Conservation (phyloP, 35 echinoderm and acorn worm genomes). For the Lytechinus variegatus region DNA sequence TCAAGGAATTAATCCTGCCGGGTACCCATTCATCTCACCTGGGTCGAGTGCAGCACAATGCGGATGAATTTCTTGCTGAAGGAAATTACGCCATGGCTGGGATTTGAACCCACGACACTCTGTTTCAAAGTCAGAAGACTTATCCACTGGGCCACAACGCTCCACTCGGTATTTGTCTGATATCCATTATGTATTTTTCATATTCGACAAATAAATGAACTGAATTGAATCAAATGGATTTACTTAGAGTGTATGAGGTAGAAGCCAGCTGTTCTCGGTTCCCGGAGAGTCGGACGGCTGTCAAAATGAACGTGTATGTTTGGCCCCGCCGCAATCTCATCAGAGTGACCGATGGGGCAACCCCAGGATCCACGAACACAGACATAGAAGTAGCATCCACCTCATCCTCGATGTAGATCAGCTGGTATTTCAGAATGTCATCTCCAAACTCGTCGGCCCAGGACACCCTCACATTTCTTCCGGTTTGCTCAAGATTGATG, state of each 20-base stretch:
- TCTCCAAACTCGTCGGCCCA: background rate
- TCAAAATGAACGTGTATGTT: slow-evolving; percentile 51
- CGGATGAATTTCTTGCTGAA: too few species aligned
- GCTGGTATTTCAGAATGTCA: slow-evolving; percentile 40
- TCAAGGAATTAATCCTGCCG: too few species aligned
- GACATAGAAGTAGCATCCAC: background rate
- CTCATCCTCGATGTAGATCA: slow-evolving; percentile 28
- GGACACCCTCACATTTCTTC: background rate
- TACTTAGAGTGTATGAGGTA: slow-evolving; percentile 56
- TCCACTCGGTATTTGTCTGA: too few species aligned
- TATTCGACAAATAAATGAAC: too few species aligned
- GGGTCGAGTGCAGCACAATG: too few species aligned
- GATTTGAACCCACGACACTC: too few species aligned
- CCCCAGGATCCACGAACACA: background rate
- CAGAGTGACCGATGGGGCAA: background rate
- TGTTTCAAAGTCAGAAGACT: too few species aligned
- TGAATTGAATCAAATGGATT: background rate
- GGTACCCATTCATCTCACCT: too few species aligned
- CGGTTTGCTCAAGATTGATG: background rate
- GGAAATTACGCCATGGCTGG: too few species aligned
- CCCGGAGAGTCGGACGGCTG: slow-evolving; percentile 13
- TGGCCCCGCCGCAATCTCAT: slow-evolving; percentile 47
- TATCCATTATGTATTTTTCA: too few species aligned
- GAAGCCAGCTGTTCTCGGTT: background rate
- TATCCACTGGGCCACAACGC: too few species aligned